phyloP scores from a whole-genome alignment of 2,797 vertebrate species.

The Morus bassanus region DNA sequence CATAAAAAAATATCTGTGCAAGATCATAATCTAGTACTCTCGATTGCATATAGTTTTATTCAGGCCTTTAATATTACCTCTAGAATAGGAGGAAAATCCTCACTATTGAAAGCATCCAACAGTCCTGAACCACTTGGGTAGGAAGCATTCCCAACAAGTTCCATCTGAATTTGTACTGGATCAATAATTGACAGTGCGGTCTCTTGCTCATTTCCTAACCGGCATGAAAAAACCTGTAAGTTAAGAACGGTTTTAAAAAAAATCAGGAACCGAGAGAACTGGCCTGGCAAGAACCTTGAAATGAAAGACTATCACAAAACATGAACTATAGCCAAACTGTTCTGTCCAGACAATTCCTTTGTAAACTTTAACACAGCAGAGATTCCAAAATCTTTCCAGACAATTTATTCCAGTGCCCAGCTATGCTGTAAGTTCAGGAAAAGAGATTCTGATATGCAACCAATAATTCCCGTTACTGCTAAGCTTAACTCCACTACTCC shows the following conservation, averaged over 20 bases:
- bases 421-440: background rate
- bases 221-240: slow-evolving; percentile 92
- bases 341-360: background rate
- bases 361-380: background rate
- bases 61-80: slow-evolving; percentile 80
- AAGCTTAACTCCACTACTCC: background rate
- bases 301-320: background rate
- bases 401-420: background rate
- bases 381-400: background rate
- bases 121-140: slow-evolving; percentile 92
- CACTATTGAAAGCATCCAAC: slow-evolving; percentile 94
- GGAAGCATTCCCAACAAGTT: slow-evolving; percentile 91
- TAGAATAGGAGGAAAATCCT: slow-evolving; percentile 93
- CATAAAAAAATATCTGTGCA: background rate
- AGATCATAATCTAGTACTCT: background rate
- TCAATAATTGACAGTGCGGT: slow-evolving; percentile 96
- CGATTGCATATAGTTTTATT: background rate
- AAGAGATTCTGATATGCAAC: background rate
- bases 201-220: slow-evolving; percentile 92
- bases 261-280: background rate
- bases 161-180: slow-evolving; percentile 93
- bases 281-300: background rate
- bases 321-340: background rate
- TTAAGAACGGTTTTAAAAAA: background rate
- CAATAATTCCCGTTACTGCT: background rate